Evolutionary conservation across 1,140 invertebrate genomes (phyloP).

Genomic region (Macrosteles quadrilineatus): DNA sequence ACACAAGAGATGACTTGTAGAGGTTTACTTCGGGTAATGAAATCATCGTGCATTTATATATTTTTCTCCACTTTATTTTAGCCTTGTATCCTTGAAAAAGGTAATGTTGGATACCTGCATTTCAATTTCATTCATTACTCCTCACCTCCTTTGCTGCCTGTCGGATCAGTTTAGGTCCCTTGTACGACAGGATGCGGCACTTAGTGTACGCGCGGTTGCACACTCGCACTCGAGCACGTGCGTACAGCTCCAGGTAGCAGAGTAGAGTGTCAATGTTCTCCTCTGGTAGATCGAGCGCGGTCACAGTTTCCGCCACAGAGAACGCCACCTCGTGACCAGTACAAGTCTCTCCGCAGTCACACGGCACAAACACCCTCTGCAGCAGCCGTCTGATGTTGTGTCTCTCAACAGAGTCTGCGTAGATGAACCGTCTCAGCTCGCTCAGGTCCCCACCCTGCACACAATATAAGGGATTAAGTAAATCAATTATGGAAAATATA

Average conservation of each 20-base stretch:
- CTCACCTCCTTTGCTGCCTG: slow-evolving; percentile 58
- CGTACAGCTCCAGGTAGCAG: slow-evolving; percentile 87
- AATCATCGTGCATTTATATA: too few relatives aligned
- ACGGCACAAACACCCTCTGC: slow-evolving; percentile 77
- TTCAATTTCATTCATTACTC: too few relatives aligned
- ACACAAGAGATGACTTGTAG: too few relatives aligned
- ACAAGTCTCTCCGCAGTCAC: slow-evolving; percentile 69
- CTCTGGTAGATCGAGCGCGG: slow-evolving; percentile 79
- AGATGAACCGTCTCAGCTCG: slow-evolving; percentile 86
- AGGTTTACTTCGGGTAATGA: too few relatives aligned
- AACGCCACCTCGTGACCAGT: slow-evolving; percentile 88
- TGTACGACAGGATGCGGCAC: slow-evolving; percentile 66
- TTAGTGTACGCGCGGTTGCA: slow-evolving; percentile 60
- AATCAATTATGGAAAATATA: too few relatives aligned
- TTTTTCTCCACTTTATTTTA: too few relatives aligned
- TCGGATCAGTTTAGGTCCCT: slow-evolving; percentile 59
- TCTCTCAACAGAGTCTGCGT: slow-evolving; percentile 84
- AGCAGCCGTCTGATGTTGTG: slow-evolving; percentile 81
- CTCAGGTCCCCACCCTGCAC: slow-evolving; percentile 71
- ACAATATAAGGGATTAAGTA: too few relatives aligned
- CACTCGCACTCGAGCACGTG: slow-evolving; percentile 75
- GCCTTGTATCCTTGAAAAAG: too few relatives aligned
- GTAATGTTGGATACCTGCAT: too few relatives aligned
- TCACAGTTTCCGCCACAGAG: slow-evolving; percentile 75
- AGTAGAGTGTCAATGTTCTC: slow-evolving; percentile 90